Conservation (phyloP, 2,888 invertebrate species). For the Spilarctia lutea region DNA sequence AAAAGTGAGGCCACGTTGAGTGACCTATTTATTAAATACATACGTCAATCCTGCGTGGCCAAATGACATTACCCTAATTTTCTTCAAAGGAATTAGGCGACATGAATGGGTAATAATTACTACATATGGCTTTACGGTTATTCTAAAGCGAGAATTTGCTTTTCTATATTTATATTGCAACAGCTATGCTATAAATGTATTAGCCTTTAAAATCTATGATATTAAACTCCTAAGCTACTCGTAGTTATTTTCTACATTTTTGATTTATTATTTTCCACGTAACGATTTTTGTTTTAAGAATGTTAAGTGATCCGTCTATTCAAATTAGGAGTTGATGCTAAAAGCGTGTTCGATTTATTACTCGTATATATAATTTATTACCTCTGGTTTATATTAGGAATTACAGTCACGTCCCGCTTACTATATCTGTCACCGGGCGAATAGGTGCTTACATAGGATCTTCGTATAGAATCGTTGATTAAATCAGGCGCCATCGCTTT, state of each 20-base stretch:
- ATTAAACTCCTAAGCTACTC: not conserved
- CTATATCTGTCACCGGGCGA: slow-evolving; percentile 63
- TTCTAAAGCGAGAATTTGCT: too few species aligned
- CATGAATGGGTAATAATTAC: not conserved
- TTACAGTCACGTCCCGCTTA: slow-evolving; percentile 65
- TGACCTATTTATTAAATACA: not conserved
- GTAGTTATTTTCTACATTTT: not conserved
- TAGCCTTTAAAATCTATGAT: not conserved
- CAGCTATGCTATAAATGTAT: not conserved
- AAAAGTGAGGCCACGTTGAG: not conserved
- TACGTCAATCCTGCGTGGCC: not conserved
- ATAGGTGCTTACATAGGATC: slow-evolving; percentile 62
- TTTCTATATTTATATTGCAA: not conserved
- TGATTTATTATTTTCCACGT: not conserved
- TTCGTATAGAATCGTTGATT: slow-evolving; percentile 69
- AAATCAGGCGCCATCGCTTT: slow-evolving; percentile 68
- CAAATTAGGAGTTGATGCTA: slow-evolving; percentile 63
- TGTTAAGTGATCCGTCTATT: slow-evolving; percentile 38
- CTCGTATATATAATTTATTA: slow-evolving; percentile 70
- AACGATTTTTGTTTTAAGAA: slow-evolving; percentile 22
- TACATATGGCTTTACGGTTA: not conserved
- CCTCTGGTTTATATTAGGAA: slow-evolving; percentile 58
- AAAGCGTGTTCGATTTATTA: slow-evolving; percentile 68
- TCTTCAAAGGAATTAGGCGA: not conserved
- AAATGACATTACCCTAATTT: not conserved